Evolutionary conservation across 2,113 vertebrate genomes (phyloP), one percentile per base, ranked within the genome.

Genomic region (Actenoides lindsayi): DNA sequence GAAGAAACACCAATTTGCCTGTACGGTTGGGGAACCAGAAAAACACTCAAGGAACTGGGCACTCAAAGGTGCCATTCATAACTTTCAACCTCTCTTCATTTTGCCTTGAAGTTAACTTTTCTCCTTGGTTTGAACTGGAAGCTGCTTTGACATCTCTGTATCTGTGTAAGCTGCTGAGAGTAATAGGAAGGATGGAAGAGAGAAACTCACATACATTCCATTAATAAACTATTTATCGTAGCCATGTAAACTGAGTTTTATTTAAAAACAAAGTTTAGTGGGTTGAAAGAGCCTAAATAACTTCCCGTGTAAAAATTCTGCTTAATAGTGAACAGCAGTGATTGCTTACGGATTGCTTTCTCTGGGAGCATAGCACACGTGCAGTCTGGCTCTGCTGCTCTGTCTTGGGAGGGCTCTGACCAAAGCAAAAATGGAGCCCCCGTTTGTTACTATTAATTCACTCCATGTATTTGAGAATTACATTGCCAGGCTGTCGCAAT

Each of bases 161-260:
- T 53, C 6, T 39, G 9, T 56, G 10, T 53, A 20, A 42, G 57
- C 35, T 80, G 54, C 73, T 84, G 57, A 64, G 35, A 50, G 48
- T 56, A 59, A 80, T 41, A 77, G 46, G 48, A 82, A 83, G 21
- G 28, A 54, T 67, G 60, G 60, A 82, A 92, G 83, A 93, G 68
- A 84, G 41, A 83, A 93, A 67, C 53, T 74, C 24, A 3, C 16
- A 16, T 71, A 84, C 96, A 94, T 97, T 97, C 95, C 96, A 14
- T 70, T 88, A 97, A 97, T 97, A 97, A 98, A 98, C 46, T 96
- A 88, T 90, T 94, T 94, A 96, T 91, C 86, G 9, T 95, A 75
- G 90, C 57, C 30, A 13, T 46, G 30, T 89, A 82, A 92, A 65
- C 44, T 25, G 56, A 62, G 42, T 88, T 90, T 74, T 93, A 25